Percentiles rank a stretch among this genome's conserved stretches.
Evolutionary conservation across 2,797 vertebrate species (phyloP).

Genomic region (Menidia menidia): DNA sequence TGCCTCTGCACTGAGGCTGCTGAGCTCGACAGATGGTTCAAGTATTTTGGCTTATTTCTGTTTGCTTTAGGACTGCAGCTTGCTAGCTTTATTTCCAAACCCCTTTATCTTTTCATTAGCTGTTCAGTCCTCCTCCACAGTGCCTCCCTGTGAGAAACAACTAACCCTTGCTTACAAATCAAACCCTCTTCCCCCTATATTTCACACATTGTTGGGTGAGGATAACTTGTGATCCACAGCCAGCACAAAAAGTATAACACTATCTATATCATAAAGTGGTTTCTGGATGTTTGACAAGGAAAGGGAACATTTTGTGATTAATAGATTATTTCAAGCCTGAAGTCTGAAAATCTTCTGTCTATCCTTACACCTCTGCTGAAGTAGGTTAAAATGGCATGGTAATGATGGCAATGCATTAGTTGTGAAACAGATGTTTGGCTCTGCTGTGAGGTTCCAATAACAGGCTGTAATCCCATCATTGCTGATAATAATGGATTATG

Average conservation of each 20-base stretch:
- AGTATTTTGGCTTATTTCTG: background rate
- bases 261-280: conserved; percentile 13
- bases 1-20: conserved; percentile 15
- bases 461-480: conserved; percentile 59
- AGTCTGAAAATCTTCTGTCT: conserved; percentile 1
- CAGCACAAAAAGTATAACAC: conserved; percentile 5
- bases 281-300: conserved; percentile 13
- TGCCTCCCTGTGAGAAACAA: conserved; percentile 32
- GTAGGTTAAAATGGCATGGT: conserved; percentile 22
- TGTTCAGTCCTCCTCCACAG: conserved; percentile 27
- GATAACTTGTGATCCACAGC: conserved; percentile 1
- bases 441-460: conserved; percentile 49
- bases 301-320: conserved; percentile 16
- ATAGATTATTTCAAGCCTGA: conserved; percentile 9
- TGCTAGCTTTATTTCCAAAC: conserved; percentile 15
- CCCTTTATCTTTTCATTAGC: conserved; percentile 41
- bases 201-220: background rate
- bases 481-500: conserved; percentile 61
- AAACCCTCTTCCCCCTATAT: background rate
- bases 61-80: background rate
- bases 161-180: background rate
- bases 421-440: conserved; percentile 25
- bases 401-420: conserved; percentile 26
- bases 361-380: conserved; percentile 17
- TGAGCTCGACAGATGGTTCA: conserved; percentile 21